Base-by-base conservation (phyloP, 2,113 vertebrate genomes). In the Erythrocercus mccallii region DNA sequence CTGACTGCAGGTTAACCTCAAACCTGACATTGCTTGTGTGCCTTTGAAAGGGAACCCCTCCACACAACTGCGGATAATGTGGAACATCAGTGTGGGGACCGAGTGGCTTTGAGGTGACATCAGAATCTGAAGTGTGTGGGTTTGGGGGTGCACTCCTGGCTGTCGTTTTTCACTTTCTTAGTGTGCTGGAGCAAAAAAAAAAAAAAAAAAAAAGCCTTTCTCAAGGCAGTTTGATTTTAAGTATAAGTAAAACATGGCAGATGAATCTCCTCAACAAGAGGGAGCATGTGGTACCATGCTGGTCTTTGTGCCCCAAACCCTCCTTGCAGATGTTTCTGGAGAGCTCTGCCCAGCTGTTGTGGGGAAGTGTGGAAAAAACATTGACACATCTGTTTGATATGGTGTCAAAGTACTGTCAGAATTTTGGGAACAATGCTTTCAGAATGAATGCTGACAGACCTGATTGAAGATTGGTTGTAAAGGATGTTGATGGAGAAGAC, bases 201-300 rank as follows among this genome's bases (percentile, higher is more conserved):
- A 51, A 20, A 58, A 79, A 91, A 82, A 54, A 24, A 57, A 81
- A 93, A 77, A 33, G 27, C 58, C 23, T 81, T 93, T 48, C n/a
- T 24, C n/a, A 19, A 30, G 30, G 69, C 40, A 84, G 12, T 27
- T 40, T n/a, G 57, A 40, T 62, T 48, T 58, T n/a, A 27, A 88
- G 6, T 8, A 11, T 22, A 56, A 45, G 31, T 42, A 58, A 88
- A 83, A 60, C 16, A 19, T 0, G 1, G 47, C 20, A 83, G 64
- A 71, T 35, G 4, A 78, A 81, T 62, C 14, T 9, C 35, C 51
- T 42, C 28, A 48, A 3, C 4, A 47, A 65, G 48, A 83, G 27
- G 30, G 44, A 87, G 12, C 37, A 48, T 0, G 2, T 2, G 6
- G n/a, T 30, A 47, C 61, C 13, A 4, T 17, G 24, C 38, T 40